Evolutionary conservation across 2,113 vertebrate species (phyloP).

Genomic region (Perca schrenkii): DNA sequence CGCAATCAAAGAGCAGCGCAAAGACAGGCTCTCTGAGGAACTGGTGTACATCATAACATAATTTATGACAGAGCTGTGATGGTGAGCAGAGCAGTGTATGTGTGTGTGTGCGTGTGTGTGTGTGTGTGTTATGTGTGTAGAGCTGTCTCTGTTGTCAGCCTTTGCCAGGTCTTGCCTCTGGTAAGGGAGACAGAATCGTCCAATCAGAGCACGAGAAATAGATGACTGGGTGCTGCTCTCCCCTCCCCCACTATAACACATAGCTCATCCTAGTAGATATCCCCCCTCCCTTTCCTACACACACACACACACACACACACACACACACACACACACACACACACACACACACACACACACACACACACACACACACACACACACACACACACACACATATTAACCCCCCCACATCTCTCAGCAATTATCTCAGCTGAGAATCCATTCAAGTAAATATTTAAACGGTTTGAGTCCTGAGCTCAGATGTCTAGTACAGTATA

Average conservation of each 20-base stretch:
- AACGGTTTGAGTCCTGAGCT: constrained; percentile 28
- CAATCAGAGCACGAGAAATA: constrained; percentile 66
- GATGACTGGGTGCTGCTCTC: constrained; percentile 54
- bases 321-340: constrained; percentile 6
- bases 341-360: constrained; percentile 7
- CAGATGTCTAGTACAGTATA: neutral
- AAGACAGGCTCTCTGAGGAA: constrained; percentile 4
- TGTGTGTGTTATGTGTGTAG: neutral
- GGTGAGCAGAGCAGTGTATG: constrained; percentile 1
- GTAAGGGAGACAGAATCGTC: constrained; percentile 47
- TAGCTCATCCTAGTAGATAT: constrained; percentile 48
- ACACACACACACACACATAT: constrained; percentile 2
- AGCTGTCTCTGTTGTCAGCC: constrained; percentile 67
- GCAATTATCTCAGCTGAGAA: constrained; percentile 19
- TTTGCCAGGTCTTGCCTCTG: constrained; percentile 63
- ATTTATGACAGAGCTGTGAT: constrained; percentile 8
- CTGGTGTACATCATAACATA: constrained; percentile 11
- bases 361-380: neutral
- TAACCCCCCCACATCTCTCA: constrained; percentile 47
- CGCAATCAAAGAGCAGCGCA: neutral
- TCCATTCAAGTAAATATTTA: constrained; percentile 30
- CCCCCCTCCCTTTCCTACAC: constrained; percentile 7
- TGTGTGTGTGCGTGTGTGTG: constrained; percentile 1
- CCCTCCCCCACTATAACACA: constrained; percentile 73
- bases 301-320: constrained; percentile 7